A percentile compares a stretch with the other conserved stretches of the same genome.
phyloP scores from a whole-genome alignment of 2,888 invertebrate genomes.

The Norana najaformis region DNA sequence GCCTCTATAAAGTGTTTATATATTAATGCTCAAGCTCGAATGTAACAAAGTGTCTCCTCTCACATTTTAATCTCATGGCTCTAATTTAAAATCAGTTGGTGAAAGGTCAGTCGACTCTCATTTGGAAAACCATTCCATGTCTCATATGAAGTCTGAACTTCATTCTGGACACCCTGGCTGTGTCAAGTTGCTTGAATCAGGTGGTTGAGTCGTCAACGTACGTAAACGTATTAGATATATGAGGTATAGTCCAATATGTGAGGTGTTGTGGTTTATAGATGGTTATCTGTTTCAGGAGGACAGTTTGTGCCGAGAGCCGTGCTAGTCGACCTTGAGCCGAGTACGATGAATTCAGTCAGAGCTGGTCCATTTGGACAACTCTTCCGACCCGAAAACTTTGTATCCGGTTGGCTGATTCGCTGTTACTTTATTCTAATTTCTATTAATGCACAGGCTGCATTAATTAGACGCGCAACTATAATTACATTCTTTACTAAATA shows the following conservation, averaged over 20 bases:
- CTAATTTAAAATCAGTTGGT: too few species aligned
- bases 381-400: slow-evolving; percentile 93
- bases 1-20: too few species aligned
- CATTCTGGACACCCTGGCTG: too few species aligned
- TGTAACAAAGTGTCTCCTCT: too few species aligned
- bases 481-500: background rate
- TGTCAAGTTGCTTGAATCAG: too few species aligned
- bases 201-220: background rate
- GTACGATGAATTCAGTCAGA: slow-evolving; percentile 94
- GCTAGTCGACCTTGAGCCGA: slow-evolving; percentile 90
- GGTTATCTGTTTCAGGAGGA: background rate
- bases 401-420: slow-evolving; percentile 71
- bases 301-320: slow-evolving; percentile 70
- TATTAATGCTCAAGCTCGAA: too few species aligned
- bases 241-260: background rate
- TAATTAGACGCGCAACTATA: background rate
- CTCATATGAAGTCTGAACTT: too few species aligned
- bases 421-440: background rate
- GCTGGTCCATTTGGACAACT: slow-evolving; percentile 93
- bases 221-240: background rate
- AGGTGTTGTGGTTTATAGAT: background rate
- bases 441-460: too few species aligned
- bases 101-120: too few species aligned
- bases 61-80: too few species aligned
- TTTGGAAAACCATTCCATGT: too few species aligned